Evolutionary conservation across 2,888 invertebrate genomes (phyloP).

Genomic region (Acanthosepion pharaonis): DNA sequence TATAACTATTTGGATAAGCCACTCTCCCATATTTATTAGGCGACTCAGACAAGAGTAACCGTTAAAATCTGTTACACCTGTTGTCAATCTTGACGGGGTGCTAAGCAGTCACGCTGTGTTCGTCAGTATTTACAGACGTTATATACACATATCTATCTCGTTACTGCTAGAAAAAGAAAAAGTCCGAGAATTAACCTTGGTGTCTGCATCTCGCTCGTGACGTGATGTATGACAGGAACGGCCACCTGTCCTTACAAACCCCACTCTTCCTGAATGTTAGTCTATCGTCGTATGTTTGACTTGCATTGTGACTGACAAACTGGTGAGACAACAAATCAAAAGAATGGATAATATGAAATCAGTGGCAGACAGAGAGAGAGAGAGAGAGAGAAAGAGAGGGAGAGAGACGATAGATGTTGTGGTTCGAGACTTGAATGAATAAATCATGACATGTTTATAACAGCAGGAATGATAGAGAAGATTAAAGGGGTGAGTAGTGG

Average conservation of each 20-base stretch:
- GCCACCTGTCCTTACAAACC: background rate
- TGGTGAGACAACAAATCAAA: background rate
- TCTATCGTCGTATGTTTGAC: background rate
- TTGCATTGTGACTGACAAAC: constrained; percentile 14
- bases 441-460: background rate
- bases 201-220: background rate
- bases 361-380: background rate
- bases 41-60: background rate
- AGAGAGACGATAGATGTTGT: background rate
- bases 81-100: too few relatives aligned
- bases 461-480: background rate
- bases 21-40: background rate
- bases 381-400: background rate
- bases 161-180: too few relatives aligned
- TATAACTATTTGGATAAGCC: background rate
- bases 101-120: too few relatives aligned
- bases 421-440: background rate
- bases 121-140: too few relatives aligned
- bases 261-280: background rate
- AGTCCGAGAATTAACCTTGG: too few relatives aligned
- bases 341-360: background rate
- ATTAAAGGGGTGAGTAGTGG: background rate
- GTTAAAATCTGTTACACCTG: background rate
- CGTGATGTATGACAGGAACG: background rate
- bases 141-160: too few relatives aligned